Conservation (phyloP, 1,140 invertebrate species). For the Cardiocondyla obscurior region DNA sequence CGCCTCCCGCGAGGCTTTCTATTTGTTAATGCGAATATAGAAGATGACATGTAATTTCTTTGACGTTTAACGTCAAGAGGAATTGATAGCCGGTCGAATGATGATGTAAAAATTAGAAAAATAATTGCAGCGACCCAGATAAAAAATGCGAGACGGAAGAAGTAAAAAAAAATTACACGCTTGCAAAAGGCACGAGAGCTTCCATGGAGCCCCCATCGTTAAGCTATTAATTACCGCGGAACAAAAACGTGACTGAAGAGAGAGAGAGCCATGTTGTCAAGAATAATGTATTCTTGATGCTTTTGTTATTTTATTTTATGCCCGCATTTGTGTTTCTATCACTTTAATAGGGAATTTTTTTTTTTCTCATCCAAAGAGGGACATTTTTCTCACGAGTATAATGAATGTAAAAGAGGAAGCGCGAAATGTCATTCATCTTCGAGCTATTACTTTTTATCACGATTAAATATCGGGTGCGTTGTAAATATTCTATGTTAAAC, state of each 20-base stretch:
- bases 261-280: neutral
- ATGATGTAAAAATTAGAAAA: slow-evolving; percentile 40
- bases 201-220: neutral
- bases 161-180: neutral
- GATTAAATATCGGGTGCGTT: neutral
- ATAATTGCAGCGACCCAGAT: slow-evolving; percentile 9
- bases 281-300: slow-evolving; percentile 30
- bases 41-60: slow-evolving; percentile 12
- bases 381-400: neutral
- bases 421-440: neutral
- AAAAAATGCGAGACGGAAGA: neutral
- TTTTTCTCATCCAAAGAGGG: neutral
- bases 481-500: neutral
- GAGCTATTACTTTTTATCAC: neutral
- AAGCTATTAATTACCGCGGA: slow-evolving; percentile 43
- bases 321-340: neutral
- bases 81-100: neutral
- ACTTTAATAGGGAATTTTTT: neutral
- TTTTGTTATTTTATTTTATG: neutral
- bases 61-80: neutral
- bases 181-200: neutral
- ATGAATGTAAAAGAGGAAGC: neutral
- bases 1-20: neutral
- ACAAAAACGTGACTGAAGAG: neutral
- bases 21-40: neutral